Evolutionary conservation across 2,113 vertebrate genomes (phyloP).

Genomic region (Columbina picui): DNA sequence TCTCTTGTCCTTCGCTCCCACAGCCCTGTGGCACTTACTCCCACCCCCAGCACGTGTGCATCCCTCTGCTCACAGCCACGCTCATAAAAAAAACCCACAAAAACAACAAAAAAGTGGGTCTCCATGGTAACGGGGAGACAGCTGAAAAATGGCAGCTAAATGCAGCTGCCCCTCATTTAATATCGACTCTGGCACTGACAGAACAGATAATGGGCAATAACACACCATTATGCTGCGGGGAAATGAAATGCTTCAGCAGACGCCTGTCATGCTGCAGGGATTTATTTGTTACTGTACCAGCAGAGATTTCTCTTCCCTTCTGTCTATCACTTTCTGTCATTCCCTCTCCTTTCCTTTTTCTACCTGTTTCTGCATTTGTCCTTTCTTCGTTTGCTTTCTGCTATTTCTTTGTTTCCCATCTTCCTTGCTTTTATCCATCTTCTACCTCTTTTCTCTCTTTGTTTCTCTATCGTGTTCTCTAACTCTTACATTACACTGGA

Average conservation of each 20-base stretch:
- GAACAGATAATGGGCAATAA: slow-evolving; percentile 99
- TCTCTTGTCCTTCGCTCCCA: neutral
- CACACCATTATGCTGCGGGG: slow-evolving; percentile 90
- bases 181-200: slow-evolving; percentile 92
- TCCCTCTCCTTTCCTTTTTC: neutral
- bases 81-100: slow-evolving; percentile 40
- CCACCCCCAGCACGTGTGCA: neutral
- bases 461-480: neutral
- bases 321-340: slow-evolving; percentile 34
- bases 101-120: slow-evolving; percentile 51
- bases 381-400: neutral
- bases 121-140: slow-evolving; percentile 88
- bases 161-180: slow-evolving; percentile 94
- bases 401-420: neutral
- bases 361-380: neutral
- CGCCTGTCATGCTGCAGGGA: slow-evolving; percentile 87
- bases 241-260: slow-evolving; percentile 94
- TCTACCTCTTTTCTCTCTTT: neutral
- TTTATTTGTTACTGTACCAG: slow-evolving; percentile 79
- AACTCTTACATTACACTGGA: neutral
- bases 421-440: neutral
- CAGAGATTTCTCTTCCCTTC: slow-evolving; percentile 39
- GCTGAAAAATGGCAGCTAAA: slow-evolving; percentile 93
- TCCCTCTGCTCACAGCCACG: slow-evolving; percentile 8
- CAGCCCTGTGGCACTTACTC: neutral